Evolutionary conservation across 2,113 vertebrate species (phyloP), one percentile per base, ranked within the genome.

Genomic region (Vulpes lagopus): DNA sequence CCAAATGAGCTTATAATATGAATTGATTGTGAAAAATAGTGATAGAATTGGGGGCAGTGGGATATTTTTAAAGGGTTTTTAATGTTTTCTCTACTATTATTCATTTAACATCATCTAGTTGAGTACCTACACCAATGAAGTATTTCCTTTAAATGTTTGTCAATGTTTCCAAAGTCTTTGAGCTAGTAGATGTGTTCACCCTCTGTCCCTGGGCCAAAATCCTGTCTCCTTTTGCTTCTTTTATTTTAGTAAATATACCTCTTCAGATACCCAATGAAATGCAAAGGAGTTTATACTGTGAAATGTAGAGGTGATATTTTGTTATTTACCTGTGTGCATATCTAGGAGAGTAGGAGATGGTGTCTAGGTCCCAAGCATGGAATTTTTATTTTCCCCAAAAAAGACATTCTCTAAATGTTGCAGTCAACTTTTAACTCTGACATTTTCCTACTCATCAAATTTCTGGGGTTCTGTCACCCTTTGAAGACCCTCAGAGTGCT

Each of bases 1-100:
- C 32, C 35, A 79, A 90, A 55, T 51, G 51, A 92, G 57, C 22
- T 95, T 90, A 74, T 59, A 90, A 32, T 88, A 22, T 91, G n/a
- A 94, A 93, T 49, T 67, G n/a, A 80, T 57, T 96, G 17, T 91
- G 32, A 64, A 97, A 96, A 89, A 38, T 95, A 80, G 90, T 78
- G 93, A 94, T 4, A 86, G 65, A 95, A 55, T 30, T 49, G 5
- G 17, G 2, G 6, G 2, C 62, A 27, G 14, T 65, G 25, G 19
- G 22, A 95, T 16, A 89, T 55, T 85, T 5, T 64, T 65, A 69
- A 94, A 86, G 16, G 7, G 1, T 64, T 89, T 88, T 17, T 1
- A 80, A 1, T 90, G 15, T 62, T 86, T 90, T 95, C 90, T 83
- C 25, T 84, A 20, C 14, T 89, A 93, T 4, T 30, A 27, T 76